Evolutionary conservation across 2,113 vertebrate species (phyloP), one percentile per base, ranked within the genome.

Genomic region (Verasper variegatus): DNA sequence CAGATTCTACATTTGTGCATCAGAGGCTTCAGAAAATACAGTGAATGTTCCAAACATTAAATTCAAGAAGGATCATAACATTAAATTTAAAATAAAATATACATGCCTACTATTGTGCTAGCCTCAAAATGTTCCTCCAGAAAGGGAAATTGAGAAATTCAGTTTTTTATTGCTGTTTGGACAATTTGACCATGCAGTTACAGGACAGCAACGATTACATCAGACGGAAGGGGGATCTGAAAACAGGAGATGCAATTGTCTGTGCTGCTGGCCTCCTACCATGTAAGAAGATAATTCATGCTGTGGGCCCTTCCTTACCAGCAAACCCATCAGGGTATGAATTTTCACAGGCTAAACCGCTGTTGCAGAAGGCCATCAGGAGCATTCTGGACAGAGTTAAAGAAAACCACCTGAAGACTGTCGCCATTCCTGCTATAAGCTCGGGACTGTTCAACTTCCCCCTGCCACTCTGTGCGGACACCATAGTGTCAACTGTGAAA

Each of bases 341-440:
- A 0, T 0, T 91, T 18, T 0, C 14, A 0, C 0, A 0, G 0
- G 95, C 95, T 71, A 20, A 79, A 2, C 0, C 0, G 0, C 5
- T 57, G 0, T 92, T 99, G 60, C 0, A 2, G 5, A 0, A 0
- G 0, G 84, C 89, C 35, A 89, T 98, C 57, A 0, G 0, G 0
- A 95, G 2, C 20, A 92, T 97, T 76, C 89, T 99, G 47, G 0
- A 0, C 0, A 61, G 0, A 0, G 92, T 86, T 11, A 47, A 11
- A 9, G 0, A 0, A 9, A 0, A 27, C 1, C 0, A 0, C 0
- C 15, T 27, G 0, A 0, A 11, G 1, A 94, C 94, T 60, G 92
- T 99, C 81, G 97, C 97, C 65, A 96, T 99, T 78, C 97, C 97
- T 77, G 96, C 96, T 15, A 60, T 98, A 71, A 97, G 97, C 89